Percentiles rank a stretch among this genome's conserved stretches.
Conservation (phyloP, 2,888 invertebrate species). For the Agelastica alni region DNA sequence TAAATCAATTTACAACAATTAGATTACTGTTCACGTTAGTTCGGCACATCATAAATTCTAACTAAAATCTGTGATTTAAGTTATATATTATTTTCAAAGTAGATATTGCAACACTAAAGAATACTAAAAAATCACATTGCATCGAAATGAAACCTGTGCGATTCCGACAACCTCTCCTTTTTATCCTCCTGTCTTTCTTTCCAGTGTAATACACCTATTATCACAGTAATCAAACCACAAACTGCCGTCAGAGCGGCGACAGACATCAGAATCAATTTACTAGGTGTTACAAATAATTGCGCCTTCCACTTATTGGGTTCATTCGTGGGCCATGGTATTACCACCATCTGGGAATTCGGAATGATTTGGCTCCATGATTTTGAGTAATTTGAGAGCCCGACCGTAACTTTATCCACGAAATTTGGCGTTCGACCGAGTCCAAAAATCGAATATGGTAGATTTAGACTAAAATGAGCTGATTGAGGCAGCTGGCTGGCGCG, state of each 20-base stretch:
- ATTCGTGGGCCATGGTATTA: slow-evolving; percentile 83
- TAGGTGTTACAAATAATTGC: slow-evolving; percentile 92
- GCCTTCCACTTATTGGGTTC: slow-evolving; percentile 84
- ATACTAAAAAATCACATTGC: slow-evolving; percentile 67
- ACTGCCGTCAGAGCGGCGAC: slow-evolving; percentile 86
- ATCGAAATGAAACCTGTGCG: slow-evolving; percentile 84
- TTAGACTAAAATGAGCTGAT: slow-evolving; percentile 90
- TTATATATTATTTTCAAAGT: too few relatives aligned
- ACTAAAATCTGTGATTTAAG: too few relatives aligned
- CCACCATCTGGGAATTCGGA: slow-evolving; percentile 96
- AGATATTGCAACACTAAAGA: too few relatives aligned
- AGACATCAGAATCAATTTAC: slow-evolving; percentile 89
- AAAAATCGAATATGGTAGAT: slow-evolving; percentile 93
- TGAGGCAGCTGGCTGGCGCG: slow-evolving; percentile 88
- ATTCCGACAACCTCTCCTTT: slow-evolving; percentile 76
- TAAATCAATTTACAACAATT: too few relatives aligned
- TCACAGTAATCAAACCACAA: slow-evolving; percentile 80
- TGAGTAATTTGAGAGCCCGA: slow-evolving; percentile 73
- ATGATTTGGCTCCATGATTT: slow-evolving; percentile 90
- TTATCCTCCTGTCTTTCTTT: slow-evolving; percentile 85
- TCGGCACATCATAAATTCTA: too few relatives aligned
- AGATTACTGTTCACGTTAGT: too few relatives aligned
- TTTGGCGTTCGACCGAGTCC: slow-evolving; percentile 98
- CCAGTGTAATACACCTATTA: slow-evolving; percentile 86
- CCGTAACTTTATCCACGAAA: slow-evolving; percentile 88